These are phyloP conservation scores for Sigmodon hispidus DNA, from an alignment of 2,113 vertebrate genomes.

Conservation along the genomic window DNA sequence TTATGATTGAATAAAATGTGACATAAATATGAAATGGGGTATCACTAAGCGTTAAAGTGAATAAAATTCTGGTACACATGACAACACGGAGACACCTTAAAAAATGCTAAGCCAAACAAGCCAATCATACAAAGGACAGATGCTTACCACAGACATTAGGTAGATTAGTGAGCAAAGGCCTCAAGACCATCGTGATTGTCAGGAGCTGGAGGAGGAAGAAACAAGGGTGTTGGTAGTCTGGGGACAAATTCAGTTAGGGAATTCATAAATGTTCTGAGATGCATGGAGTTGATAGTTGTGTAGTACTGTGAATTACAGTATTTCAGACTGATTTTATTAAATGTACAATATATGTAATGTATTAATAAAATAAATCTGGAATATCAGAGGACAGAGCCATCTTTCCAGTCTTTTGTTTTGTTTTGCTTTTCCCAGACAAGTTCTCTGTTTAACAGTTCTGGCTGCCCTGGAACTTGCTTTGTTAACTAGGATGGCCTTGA, in stretches of 20 bases:
- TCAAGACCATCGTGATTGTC: background rate
- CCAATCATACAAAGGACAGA: background rate
- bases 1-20: background rate
- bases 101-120: background rate
- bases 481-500: too few species aligned
- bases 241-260: background rate
- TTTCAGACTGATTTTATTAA: too few species aligned
- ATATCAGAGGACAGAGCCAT: too few species aligned
- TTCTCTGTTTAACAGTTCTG: too few species aligned
- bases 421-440: too few species aligned
- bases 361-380: too few species aligned
- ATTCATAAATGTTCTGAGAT: background rate
- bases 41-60: background rate
- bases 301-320: background rate
- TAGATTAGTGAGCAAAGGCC: background rate
- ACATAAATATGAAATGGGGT: background rate
- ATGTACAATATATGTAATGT: too few species aligned
- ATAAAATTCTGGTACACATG: background rate
- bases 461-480: too few species aligned
- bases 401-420: too few species aligned
- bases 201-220: fast-evolving
- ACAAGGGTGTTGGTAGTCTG: background rate
- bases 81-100: background rate
- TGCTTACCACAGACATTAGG: background rate
- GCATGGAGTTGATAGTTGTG: background rate